Evolutionary conservation across 2,797 vertebrate species (phyloP).

Genomic region (Enteromius fasciolatus): DNA sequence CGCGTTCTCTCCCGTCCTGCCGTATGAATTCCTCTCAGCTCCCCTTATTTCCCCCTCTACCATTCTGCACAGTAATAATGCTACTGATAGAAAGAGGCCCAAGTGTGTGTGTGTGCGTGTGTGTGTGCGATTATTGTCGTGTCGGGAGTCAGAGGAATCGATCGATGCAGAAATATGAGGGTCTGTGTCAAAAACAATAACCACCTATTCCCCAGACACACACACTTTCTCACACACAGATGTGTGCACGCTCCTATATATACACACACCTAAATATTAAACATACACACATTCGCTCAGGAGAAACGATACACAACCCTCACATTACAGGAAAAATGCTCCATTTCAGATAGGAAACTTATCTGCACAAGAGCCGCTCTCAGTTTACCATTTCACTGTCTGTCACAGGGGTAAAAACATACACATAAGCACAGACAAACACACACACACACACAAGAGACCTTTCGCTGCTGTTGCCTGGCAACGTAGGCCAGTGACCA

Average conservation of each 20-base stretch:
- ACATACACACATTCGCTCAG: constrained; percentile 40
- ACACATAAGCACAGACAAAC: constrained; percentile 52
- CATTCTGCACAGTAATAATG: constrained; percentile 57
- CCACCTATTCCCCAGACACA: constrained; percentile 74
- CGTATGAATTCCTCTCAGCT: constrained; percentile 55
- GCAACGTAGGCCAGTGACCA: constrained; percentile 83
- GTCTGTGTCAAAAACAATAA: constrained; percentile 96
- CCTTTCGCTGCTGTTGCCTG: constrained; percentile 85
- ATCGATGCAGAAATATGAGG: constrained; percentile 97
- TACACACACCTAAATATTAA: constrained; percentile 41
- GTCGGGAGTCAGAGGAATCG: constrained; percentile 98
- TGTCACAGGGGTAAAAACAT: constrained; percentile 46
- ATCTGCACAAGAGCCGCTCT: constrained; percentile 11
- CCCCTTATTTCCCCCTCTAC: constrained; percentile 53
- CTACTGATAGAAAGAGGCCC: constrained; percentile 53
- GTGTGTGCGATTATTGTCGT: constrained; percentile 88
- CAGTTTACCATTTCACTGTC: constrained; percentile 35
- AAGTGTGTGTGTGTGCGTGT: constrained; percentile 28
- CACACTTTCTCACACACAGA: constrained; percentile 65
- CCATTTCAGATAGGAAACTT: constrained; percentile 42
- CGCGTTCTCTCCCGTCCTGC: constrained; percentile 36
- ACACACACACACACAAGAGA: constrained; percentile 66
- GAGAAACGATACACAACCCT: constrained; percentile 52
- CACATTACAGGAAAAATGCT: constrained; percentile 32
- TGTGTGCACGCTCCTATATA: constrained; percentile 19